Evolutionary conservation across 1,140 invertebrate genomes (phyloP).

Genomic region (Copidosoma floridanum): DNA sequence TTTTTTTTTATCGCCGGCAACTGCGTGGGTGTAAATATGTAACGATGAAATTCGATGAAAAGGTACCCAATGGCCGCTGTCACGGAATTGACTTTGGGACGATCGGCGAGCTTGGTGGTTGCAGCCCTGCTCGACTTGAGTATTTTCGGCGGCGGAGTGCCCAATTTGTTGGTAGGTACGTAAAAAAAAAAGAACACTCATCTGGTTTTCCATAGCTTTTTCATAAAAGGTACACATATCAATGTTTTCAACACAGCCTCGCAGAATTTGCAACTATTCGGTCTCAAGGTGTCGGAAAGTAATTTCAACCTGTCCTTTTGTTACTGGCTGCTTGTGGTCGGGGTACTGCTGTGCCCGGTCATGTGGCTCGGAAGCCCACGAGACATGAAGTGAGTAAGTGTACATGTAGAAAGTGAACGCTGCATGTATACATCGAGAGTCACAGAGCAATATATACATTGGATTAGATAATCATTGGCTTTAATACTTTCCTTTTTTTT

Average conservation of each 20-base stretch:
- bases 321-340: slow-evolving; percentile 72
- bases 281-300: slow-evolving; percentile 63
- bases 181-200: slow-evolving; percentile 14
- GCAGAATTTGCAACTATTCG: slow-evolving; percentile 73
- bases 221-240: not conserved
- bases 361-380: slow-evolving; percentile 83
- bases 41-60: too few species aligned
- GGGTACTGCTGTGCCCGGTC: slow-evolving; percentile 68
- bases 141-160: slow-evolving; percentile 72
- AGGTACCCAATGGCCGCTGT: slow-evolving; percentile 77
- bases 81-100: slow-evolving; percentile 69
- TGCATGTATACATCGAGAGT: not conserved
- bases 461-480: too few species aligned
- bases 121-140: slow-evolving; percentile 70
- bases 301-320: slow-evolving; percentile 70
- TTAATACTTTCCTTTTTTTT: too few species aligned
- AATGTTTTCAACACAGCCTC: slow-evolving; percentile 57
- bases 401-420: not conserved
- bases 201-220: not conserved
- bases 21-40: too few species aligned
- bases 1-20: too few species aligned
- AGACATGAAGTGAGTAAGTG: slow-evolving; percentile 71
- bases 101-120: slow-evolving; percentile 59
- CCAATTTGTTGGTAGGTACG: slow-evolving; percentile 74
- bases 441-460: too few species aligned